These are phyloP conservation scores for Stegophylla sp. DNA, from an alignment of 2,888 invertebrate genomes.

Conservation along the genomic window DNA sequence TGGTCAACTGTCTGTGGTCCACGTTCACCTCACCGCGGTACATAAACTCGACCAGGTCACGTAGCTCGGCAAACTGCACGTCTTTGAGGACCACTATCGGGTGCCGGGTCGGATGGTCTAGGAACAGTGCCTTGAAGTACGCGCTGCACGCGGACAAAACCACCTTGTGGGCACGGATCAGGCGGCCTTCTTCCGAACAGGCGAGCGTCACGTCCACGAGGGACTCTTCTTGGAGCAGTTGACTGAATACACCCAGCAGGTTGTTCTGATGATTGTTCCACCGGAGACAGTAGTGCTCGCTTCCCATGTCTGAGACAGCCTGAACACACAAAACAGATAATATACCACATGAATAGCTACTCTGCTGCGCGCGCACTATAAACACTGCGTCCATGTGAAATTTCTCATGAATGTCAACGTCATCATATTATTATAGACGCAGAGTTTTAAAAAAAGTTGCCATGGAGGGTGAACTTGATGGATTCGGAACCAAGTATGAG, in stretches of 20 bases:
- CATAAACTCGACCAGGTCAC: slow-evolving; percentile 94
- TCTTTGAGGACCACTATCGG: slow-evolving; percentile 94
- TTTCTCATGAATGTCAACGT: no score
- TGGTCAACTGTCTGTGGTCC: slow-evolving; percentile 89
- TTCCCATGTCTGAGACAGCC: slow-evolving; percentile 80
- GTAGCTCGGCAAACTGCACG: slow-evolving; percentile 88
- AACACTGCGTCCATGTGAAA: neutral
- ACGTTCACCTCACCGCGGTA: slow-evolving; percentile 96
- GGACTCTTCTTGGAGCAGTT: slow-evolving; percentile 93
- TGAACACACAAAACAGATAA: neutral
- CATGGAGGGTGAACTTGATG: no score
- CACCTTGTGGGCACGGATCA: slow-evolving; percentile 93
- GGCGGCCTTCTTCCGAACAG: slow-evolving; percentile 94
- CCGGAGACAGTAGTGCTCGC: slow-evolving; percentile 98
- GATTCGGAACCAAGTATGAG: no score
- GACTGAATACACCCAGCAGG: slow-evolving; percentile 95
- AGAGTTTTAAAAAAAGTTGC: no score
- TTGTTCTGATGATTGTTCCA: slow-evolving; percentile 99
- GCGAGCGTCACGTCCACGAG: slow-evolving; percentile 95
- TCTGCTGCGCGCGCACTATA: no score
- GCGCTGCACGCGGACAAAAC: slow-evolving; percentile 94
- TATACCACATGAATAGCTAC: neutral
- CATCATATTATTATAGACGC: no score
- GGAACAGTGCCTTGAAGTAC: slow-evolving; percentile 91
- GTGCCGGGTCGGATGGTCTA: slow-evolving; percentile 90